Percentiles rank a stretch among this genome's conserved stretches.
Evolutionary conservation across 2,888 invertebrate genomes (phyloP).

Genomic region (Thera britannica): DNA sequence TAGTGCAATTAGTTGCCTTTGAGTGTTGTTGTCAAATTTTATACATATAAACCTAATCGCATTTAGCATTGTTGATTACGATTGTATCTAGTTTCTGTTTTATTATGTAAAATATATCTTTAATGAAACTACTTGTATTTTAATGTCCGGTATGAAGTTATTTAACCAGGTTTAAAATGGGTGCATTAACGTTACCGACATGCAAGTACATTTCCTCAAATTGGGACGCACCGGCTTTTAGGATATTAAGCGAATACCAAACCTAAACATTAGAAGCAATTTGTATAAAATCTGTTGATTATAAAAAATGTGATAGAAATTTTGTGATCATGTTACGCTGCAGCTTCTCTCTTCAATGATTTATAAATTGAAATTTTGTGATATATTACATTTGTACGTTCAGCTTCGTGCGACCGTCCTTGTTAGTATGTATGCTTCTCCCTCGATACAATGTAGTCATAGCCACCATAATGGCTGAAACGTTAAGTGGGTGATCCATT

Average conservation of each 20-base stretch:
- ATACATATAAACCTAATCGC: constrained; percentile 40
- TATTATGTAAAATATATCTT: constrained; percentile 38
- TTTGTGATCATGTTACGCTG: constrained; percentile 7
- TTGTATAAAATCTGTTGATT: neutral
- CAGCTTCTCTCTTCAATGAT: constrained; percentile 3
- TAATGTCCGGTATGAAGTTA: constrained; percentile 8
- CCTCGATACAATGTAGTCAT: neutral
- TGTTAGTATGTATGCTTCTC: no score
- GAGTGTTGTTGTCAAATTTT: constrained; percentile 59
- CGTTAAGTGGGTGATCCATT: no score
- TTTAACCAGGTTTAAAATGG: neutral
- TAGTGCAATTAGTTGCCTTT: constrained; percentile 71
- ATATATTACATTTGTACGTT: neutral
- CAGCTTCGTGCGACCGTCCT: no score
- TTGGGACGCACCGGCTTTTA: no score
- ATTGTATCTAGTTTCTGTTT: constrained; percentile 48
- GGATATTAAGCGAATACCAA: no score
- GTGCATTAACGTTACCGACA: neutral
- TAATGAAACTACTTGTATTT: constrained; percentile 39
- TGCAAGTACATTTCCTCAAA: neutral
- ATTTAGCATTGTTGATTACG: constrained; percentile 38
- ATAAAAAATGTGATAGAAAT: constrained; percentile 3
- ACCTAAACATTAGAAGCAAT: no score
- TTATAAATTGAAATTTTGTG: constrained; percentile 1
- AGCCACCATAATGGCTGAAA: neutral